Evolutionary conservation across 2,113 vertebrate genomes (phyloP).

Genomic region (Zosterops hypoxanthus): DNA sequence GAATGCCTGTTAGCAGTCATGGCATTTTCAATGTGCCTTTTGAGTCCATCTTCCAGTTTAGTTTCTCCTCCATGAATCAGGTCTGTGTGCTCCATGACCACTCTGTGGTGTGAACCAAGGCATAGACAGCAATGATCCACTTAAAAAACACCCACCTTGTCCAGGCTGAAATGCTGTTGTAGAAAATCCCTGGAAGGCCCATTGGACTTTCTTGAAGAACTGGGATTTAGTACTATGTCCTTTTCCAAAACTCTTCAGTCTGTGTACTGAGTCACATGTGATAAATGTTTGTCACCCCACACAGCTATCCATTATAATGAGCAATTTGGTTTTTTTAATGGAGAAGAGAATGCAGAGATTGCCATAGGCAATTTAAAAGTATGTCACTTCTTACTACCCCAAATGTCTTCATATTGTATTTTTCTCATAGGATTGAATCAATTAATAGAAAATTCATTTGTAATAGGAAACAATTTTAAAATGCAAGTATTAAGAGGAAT

Average conservation of each 20-base stretch:
- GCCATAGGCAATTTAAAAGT: background rate
- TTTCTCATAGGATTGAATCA: background rate
- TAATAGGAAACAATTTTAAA: background rate
- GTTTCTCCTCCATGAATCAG: background rate
- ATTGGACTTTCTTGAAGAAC: background rate
- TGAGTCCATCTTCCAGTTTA: background rate
- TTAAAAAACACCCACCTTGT: background rate
- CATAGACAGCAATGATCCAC: accelerated
- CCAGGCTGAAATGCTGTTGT: background rate
- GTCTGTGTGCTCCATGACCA: background rate
- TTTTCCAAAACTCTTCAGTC: background rate
- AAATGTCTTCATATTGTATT: background rate
- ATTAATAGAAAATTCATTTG: background rate
- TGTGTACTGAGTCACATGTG: accelerated
- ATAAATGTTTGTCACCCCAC: background rate
- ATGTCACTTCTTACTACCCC: background rate
- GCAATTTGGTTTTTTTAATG: background rate
- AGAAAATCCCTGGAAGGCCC: background rate
- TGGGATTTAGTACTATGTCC: background rate
- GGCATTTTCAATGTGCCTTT: background rate
- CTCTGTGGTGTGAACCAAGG: background rate
- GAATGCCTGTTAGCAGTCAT: accelerated
- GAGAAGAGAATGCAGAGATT: background rate
- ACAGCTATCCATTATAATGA: background rate
- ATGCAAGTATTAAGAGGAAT: background rate